Conservation (phyloP, 1,140 invertebrate genomes). For the Trichomalopsis sarcophagae region DNA sequence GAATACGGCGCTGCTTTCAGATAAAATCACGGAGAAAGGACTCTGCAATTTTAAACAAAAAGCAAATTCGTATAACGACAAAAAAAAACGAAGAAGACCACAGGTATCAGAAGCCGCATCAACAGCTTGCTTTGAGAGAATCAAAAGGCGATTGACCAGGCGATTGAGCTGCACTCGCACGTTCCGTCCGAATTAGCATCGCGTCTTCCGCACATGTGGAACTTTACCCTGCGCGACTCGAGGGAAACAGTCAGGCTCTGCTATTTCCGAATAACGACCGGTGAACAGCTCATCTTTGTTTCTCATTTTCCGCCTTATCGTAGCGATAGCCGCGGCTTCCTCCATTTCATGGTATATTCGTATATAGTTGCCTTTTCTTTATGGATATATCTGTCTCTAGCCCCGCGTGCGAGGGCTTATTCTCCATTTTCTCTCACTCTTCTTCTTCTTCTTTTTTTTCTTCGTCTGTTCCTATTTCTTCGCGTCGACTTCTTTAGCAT, state of each 20-base stretch:
- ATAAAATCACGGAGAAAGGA: too few species aligned
- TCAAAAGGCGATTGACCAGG: background rate
- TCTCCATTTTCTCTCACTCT: background rate
- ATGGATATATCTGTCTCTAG: background rate
- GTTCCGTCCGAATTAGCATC: background rate
- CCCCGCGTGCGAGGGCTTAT: background rate
- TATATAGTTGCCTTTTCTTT: background rate
- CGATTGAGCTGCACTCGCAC: background rate
- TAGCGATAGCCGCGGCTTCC: background rate
- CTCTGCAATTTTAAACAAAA: too few species aligned
- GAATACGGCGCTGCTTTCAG: too few species aligned
- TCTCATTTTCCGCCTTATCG: background rate
- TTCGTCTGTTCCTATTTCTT: background rate
- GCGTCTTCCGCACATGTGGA: background rate
- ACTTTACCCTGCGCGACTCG: background rate
- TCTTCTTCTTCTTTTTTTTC: background rate
- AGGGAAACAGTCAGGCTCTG: background rate
- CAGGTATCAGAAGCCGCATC: background rate
- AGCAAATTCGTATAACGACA: too few species aligned
- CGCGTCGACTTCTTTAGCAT: constrained; percentile 16
- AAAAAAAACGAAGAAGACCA: too few species aligned
- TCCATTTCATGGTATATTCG: constrained; percentile 19
- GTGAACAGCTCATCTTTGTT: background rate
- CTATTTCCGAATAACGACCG: constrained; percentile 22
- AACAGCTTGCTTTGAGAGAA: background rate